Conservation (phyloP, 2,113 vertebrate genomes). For the Lagopus leucura region DNA sequence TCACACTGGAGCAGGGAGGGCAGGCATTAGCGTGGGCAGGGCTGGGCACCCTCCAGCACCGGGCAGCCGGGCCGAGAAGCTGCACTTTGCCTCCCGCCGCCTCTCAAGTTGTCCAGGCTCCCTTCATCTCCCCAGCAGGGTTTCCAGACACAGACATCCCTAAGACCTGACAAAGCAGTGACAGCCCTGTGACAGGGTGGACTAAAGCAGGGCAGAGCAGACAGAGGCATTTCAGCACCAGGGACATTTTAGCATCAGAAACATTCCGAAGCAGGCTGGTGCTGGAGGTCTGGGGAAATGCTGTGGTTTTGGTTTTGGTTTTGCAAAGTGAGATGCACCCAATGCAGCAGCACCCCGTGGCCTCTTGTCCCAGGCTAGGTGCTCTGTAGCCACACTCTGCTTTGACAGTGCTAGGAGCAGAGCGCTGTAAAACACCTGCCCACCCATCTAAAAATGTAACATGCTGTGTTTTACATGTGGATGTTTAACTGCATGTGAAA, state of each 20-base stretch:
- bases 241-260: neutral
- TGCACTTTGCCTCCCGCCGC: neutral
- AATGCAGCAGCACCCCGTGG: fast-evolving
- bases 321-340: fast-evolving
- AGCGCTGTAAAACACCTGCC: neutral
- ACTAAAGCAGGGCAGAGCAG: fast-evolving
- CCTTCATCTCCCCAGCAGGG: neutral
- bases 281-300: neutral
- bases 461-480: neutral
- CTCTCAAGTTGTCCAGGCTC: neutral
- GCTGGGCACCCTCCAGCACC: neutral
- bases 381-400: neutral
- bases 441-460: neutral
- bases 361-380: neutral
- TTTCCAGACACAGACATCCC: neutral
- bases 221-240: neutral
- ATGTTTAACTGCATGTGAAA: neutral
- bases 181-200: neutral
- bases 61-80: neutral
- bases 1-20: neutral
- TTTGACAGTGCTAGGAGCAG: neutral
- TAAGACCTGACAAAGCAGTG: neutral
- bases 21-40: neutral
- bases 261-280: neutral
- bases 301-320: neutral